Conservation (phyloP, 2,113 vertebrate genomes). For the Rhynchomys soricoides region DNA sequence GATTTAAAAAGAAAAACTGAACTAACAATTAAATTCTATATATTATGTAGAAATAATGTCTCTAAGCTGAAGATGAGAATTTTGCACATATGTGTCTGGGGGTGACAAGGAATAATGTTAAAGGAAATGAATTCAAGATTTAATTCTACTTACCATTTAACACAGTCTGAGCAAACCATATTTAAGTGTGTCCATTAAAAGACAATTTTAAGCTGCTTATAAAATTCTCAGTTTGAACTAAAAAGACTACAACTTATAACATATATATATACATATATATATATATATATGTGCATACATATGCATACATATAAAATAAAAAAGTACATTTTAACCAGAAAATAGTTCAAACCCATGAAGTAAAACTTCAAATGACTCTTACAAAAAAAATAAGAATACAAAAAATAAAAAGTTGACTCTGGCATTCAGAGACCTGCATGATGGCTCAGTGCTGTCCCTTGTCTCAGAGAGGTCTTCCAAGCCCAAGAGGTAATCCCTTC, state of each 20-base stretch:
- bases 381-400: background rate
- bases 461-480: conserved; percentile 55
- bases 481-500: conserved; percentile 68
- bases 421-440: background rate
- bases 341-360: conserved; percentile 37
- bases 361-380: conserved; percentile 52
- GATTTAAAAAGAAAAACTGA: background rate
- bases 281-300: background rate
- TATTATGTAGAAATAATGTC: background rate
- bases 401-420: conserved; percentile 25
- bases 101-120: background rate
- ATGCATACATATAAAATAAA: background rate
- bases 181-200: conserved; percentile 40
- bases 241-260: background rate
- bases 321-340: background rate
- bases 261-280: background rate
- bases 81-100: background rate
- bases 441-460: background rate
- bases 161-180: background rate
- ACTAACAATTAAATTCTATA: background rate
- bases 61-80: background rate
- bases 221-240: conserved; percentile 11
- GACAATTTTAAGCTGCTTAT: conserved; percentile 32
- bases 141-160: conserved; percentile 23
- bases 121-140: conserved; percentile 13